These are phyloP conservation scores for Macaria notata DNA, from an alignment of 2,888 invertebrate species.

Conservation along the genomic window DNA sequence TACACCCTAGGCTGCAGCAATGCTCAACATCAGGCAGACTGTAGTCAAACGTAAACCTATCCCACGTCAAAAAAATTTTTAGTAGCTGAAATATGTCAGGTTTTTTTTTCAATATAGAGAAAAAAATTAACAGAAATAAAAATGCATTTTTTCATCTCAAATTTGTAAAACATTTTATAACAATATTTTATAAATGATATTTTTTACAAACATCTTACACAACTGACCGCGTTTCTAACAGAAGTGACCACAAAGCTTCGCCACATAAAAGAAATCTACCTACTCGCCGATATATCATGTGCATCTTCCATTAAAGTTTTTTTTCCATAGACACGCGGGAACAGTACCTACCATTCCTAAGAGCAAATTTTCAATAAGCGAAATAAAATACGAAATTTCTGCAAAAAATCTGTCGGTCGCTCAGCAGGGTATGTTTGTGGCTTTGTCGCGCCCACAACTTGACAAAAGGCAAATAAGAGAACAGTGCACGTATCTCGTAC, in stretches of 20 bases:
- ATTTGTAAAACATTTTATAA: too few species aligned
- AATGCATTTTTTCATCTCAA: too few species aligned
- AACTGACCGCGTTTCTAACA: conserved; percentile 38
- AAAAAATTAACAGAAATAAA: too few species aligned
- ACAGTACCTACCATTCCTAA: conserved; percentile 50
- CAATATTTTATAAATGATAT: too few species aligned
- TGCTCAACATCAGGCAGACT: too few species aligned
- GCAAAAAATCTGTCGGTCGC: conserved; percentile 69
- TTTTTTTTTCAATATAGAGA: too few species aligned
- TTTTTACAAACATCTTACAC: too few species aligned
- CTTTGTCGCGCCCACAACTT: conserved; percentile 79
- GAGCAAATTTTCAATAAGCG: conserved; percentile 65
- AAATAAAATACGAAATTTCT: conserved; percentile 76
- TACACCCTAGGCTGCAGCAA: too few species aligned
- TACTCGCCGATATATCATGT: conserved; percentile 71
- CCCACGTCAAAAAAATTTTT: too few species aligned
- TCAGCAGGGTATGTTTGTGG: conserved; percentile 79
- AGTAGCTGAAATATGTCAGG: too few species aligned
- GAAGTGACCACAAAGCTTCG: conserved; percentile 54
- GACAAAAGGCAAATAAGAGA: conserved; percentile 81
- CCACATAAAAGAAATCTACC: conserved; percentile 60
- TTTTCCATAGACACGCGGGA: conserved; percentile 35
- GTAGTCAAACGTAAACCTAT: too few species aligned
- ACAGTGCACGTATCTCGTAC: conserved; percentile 56
- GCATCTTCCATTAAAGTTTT: conserved; percentile 72